phyloP scores from a whole-genome alignment of 1,140 invertebrate species.

The Drosophila oshimai region DNA sequence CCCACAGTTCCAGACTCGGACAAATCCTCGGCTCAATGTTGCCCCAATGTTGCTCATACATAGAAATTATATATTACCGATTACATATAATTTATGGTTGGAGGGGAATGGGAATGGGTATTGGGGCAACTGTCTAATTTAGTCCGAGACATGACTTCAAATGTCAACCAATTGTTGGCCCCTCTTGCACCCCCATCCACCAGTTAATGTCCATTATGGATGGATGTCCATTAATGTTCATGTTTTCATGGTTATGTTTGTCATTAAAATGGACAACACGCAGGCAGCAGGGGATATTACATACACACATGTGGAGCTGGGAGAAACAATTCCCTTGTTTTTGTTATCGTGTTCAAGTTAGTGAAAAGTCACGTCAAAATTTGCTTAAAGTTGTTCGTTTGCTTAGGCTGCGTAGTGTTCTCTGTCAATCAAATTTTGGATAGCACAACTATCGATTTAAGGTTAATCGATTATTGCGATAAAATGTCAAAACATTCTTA shows the following conservation, averaged over 20 bases:
- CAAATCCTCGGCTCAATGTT: slow-evolving; percentile 42
- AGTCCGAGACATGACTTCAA: slow-evolving; percentile 53
- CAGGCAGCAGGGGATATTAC: slow-evolving; percentile 28
- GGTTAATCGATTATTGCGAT: too few species aligned
- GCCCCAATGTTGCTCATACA: slow-evolving; percentile 40
- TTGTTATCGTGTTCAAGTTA: slow-evolving; percentile 4
- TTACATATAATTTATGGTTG: slow-evolving; percentile 32
- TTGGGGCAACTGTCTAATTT: slow-evolving; percentile 41
- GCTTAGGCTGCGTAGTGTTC: too few species aligned
- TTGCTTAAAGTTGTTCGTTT: slow-evolving; percentile 11
- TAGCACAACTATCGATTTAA: too few species aligned
- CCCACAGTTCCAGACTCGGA: slow-evolving; percentile 42
- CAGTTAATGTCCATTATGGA: slow-evolving; percentile 54
- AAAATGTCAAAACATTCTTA: too few species aligned
- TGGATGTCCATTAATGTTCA: slow-evolving; percentile 60
- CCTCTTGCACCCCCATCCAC: background rate
- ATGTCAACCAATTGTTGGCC: slow-evolving; percentile 47
- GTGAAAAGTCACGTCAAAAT: slow-evolving; percentile 9
- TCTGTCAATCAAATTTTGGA: too few species aligned
- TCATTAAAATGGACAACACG: slow-evolving; percentile 55
- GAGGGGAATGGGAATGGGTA: background rate
- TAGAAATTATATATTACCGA: slow-evolving; percentile 58
- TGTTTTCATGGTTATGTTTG: slow-evolving; percentile 60
- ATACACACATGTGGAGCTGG: background rate
- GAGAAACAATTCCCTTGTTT: slow-evolving; percentile 9